A percentile compares a stretch with the other conserved stretches of the same genome.
These are phyloP conservation scores for Mycalesis mineus DNA, from an alignment of 2,888 invertebrate genomes.

Conservation along the genomic window DNA sequence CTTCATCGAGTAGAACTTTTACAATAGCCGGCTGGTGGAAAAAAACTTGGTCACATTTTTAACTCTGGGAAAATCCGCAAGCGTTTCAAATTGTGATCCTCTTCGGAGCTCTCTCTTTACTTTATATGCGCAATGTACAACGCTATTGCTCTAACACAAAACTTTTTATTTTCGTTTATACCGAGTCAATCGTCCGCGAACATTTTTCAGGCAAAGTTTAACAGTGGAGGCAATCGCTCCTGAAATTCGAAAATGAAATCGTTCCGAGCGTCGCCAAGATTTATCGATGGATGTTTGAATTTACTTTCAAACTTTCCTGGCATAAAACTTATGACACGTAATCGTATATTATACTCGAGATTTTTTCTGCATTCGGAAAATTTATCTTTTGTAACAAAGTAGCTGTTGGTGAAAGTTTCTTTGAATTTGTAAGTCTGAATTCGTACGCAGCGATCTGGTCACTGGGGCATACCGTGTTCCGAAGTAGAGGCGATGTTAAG, in stretches of 20 bases:
- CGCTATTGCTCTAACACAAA: constrained; percentile 74
- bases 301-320: constrained; percentile 75
- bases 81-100: constrained; percentile 63
- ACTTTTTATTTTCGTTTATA: constrained; percentile 79
- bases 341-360: constrained; percentile 70
- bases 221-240: constrained; percentile 78
- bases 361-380: constrained; percentile 27
- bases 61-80: constrained; percentile 52
- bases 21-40: constrained; percentile 47
- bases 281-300: constrained; percentile 78
- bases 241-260: constrained; percentile 79
- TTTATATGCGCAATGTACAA: constrained; percentile 72
- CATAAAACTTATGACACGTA: constrained; percentile 78
- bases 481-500: background rate
- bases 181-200: constrained; percentile 77
- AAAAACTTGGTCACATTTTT: constrained; percentile 57
- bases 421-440: background rate
- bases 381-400: constrained; percentile 13
- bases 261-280: constrained; percentile 77
- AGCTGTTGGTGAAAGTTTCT: background rate
- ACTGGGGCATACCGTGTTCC: background rate
- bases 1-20: constrained; percentile 44
- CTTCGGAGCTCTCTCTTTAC: constrained; percentile 57
- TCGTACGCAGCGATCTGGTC: background rate
- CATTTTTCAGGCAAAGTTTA: constrained; percentile 79